Evolutionary conservation across 2,113 vertebrate genomes (phyloP).

Genomic region (Ptilonorhynchus violaceus): DNA sequence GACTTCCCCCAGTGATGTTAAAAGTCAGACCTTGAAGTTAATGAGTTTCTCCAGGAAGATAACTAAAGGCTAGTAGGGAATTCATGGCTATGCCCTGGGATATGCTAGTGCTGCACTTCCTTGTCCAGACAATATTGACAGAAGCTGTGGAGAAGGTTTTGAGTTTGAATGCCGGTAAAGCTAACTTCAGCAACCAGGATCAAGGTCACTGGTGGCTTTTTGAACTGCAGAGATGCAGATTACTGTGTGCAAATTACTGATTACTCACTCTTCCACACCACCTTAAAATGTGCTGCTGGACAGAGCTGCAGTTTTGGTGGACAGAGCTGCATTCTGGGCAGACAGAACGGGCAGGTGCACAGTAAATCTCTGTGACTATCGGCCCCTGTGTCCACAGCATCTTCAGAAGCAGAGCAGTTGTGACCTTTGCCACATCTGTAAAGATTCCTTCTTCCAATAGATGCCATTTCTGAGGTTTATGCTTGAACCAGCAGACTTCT

Average conservation of each 20-base stretch:
- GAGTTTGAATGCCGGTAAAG: not conserved
- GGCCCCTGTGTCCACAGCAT: rapidly evolving
- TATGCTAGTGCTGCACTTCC: rapidly evolving
- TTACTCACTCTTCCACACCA: not conserved
- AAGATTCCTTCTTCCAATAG: not conserved
- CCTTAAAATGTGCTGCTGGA: not conserved
- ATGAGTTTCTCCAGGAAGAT: not conserved
- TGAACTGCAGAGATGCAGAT: not conserved
- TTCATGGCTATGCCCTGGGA: not conserved
- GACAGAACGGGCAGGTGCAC: not conserved
- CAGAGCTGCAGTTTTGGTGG: not conserved
- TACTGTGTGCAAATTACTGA: not conserved
- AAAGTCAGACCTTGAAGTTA: not conserved
- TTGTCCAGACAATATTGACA: not conserved
- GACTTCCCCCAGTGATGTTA: not conserved
- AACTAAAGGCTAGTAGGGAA: not conserved
- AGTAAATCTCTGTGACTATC: not conserved
- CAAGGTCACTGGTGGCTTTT: too few species aligned
- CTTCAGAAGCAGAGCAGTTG: not conserved
- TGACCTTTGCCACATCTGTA: not conserved
- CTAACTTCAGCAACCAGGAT: not conserved
- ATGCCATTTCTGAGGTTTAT: not conserved
- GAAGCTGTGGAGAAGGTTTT: not conserved
- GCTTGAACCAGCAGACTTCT: not conserved
- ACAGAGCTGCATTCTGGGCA: not conserved